Conservation (phyloP, 2,113 vertebrate species). For the Etheostoma cragini region DNA sequence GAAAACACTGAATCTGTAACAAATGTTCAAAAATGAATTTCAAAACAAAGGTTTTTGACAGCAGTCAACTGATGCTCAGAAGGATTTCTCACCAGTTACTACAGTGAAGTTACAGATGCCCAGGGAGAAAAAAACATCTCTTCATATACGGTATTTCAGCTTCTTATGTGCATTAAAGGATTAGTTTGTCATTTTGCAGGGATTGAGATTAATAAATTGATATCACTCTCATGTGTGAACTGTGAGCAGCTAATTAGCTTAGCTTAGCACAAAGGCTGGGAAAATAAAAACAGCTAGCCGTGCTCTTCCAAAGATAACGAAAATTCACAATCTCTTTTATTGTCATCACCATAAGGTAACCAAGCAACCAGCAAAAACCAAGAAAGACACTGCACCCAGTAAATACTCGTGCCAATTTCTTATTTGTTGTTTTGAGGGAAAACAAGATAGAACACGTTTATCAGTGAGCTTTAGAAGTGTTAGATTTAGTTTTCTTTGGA, state of each 20-base stretch:
- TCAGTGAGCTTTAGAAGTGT: neutral
- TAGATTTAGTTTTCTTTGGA: neutral
- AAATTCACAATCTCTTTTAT: neutral
- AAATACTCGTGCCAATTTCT: neutral
- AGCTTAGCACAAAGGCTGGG: neutral
- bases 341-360: neutral
- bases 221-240: neutral
- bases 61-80: neutral
- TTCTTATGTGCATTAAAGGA: neutral
- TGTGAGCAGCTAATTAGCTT: neutral
- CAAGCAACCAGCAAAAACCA: neutral
- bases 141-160: neutral
- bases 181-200: neutral
- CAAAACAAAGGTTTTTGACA: slow-evolving; percentile 1
- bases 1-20: slow-evolving; percentile 5
- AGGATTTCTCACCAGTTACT: neutral
- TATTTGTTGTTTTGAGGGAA: neutral
- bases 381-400: neutral
- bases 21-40: neutral
- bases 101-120: neutral
- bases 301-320: neutral
- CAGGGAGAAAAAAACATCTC: neutral
- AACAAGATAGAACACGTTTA: neutral
- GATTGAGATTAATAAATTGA: neutral
- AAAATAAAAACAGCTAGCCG: neutral